A percentile compares a stretch with the other conserved stretches of the same genome.
Conservation (phyloP, 1,140 invertebrate genomes). For the Drosophila kohkoa region DNA sequence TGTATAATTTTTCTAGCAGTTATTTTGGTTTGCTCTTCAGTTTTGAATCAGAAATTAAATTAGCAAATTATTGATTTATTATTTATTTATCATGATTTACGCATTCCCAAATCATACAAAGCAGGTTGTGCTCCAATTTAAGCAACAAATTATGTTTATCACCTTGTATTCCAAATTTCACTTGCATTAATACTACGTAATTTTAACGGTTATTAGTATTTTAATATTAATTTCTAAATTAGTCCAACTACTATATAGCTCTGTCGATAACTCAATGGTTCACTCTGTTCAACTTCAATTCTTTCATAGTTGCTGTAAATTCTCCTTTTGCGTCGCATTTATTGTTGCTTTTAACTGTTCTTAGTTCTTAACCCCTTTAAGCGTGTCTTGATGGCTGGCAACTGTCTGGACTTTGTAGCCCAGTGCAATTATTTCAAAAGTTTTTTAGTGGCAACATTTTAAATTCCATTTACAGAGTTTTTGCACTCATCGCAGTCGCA, state of each 20-base stretch:
- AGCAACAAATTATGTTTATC: neutral
- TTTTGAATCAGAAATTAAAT: too few relatives aligned
- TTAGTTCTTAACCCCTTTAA: neutral
- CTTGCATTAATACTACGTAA: neutral
- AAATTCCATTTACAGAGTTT: conserved; percentile 44
- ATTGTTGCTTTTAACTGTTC: neutral
- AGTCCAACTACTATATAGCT: neutral
- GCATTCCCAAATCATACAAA: too few relatives aligned
- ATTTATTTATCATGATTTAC: too few relatives aligned
- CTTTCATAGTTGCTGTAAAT: too few relatives aligned
- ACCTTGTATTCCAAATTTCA: too few relatives aligned
- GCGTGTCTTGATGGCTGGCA: neutral
- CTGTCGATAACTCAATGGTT: too few relatives aligned
- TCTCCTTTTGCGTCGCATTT: too few relatives aligned
- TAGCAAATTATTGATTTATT: too few relatives aligned
- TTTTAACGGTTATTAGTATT: neutral
- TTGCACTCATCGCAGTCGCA: conserved; percentile 17
- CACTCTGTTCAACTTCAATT: too few relatives aligned
- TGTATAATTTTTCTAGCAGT: too few relatives aligned
- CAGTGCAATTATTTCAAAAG: conserved; percentile 22
- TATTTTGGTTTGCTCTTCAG: too few relatives aligned
- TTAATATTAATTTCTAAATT: neutral
- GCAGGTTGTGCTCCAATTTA: neutral
- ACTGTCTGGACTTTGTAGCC: conserved; percentile 6
- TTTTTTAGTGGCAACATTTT: conserved; percentile 36